Conservation (phyloP, 2,113 vertebrate species). For the Hippolais icterina region DNA sequence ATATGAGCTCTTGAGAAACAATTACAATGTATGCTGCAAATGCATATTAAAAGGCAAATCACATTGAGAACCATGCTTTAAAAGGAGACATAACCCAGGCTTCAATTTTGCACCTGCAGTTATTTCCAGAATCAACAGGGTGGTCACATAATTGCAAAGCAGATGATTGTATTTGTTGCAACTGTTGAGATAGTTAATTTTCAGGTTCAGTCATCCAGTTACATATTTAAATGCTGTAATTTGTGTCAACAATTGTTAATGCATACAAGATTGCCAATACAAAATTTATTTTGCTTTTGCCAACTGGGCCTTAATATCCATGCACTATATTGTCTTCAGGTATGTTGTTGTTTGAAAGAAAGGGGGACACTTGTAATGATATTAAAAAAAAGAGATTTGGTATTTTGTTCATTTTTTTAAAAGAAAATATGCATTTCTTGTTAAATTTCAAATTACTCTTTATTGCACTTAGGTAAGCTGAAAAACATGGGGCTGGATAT, state of each 20-base stretch:
- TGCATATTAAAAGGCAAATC: conserved; percentile 4
- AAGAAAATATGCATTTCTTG: not conserved
- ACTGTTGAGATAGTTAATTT: not conserved
- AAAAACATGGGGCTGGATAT: not conserved
- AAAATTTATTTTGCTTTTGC: not conserved
- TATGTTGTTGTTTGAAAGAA: not conserved
- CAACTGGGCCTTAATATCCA: not conserved
- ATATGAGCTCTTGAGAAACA: not conserved
- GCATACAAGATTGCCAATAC: not conserved
- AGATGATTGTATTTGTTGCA: not conserved
- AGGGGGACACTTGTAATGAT: not conserved
- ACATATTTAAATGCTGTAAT: conserved; percentile 16
- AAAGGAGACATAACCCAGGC: not conserved
- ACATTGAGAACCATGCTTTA: conserved; percentile 9
- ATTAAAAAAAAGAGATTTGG: not conserved
- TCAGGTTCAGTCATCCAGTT: not conserved
- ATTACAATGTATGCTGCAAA: conserved; percentile 18
- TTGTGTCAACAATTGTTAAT: conserved; percentile 2
- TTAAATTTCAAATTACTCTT: not conserved
- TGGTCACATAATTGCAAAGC: not conserved
- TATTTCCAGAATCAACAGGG: not conserved
- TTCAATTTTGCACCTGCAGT: conserved; percentile 45
- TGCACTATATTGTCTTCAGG: not conserved
- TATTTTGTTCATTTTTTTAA: not conserved
- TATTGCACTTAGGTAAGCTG: not conserved